Evolutionary conservation across 2,888 invertebrate genomes (phyloP).

Genomic region (Hyposoter didymator): DNA sequence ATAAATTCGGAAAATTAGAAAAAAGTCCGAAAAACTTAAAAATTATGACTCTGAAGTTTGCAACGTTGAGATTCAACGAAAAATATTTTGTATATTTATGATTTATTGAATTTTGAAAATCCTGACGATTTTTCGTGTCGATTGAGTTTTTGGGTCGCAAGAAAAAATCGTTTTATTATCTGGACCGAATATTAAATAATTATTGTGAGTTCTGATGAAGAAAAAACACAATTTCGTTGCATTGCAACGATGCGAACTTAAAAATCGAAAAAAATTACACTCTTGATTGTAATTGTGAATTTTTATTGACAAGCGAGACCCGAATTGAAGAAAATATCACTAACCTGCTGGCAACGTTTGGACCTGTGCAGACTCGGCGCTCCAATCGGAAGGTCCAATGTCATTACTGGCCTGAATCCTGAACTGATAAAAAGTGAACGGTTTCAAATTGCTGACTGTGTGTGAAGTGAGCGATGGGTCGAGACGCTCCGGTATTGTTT

Average conservation of each 20-base stretch:
- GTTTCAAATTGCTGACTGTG: conserved; percentile 93
- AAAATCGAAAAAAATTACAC: neutral
- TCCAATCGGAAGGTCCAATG: conserved; percentile 96
- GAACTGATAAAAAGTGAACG: conserved; percentile 95
- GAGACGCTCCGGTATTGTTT: conserved; percentile 93
- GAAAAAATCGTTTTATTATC: no score
- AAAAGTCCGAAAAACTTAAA: neutral
- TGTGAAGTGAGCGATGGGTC: conserved; percentile 95
- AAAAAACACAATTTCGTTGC: no score
- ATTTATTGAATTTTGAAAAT: no score
- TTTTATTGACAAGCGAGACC: neutral
- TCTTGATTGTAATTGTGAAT: neutral
- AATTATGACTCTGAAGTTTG: no score
- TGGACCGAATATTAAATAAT: no score
- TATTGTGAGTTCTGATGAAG: no score
- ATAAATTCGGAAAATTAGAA: conserved; percentile 19
- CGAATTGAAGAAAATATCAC: conserved; percentile 54
- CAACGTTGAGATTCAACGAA: no score
- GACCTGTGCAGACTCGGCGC: conserved; percentile 94
- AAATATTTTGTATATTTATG: no score
- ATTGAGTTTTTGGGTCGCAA: no score
- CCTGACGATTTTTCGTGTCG: no score
- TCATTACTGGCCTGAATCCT: conserved; percentile 98
- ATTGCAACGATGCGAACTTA: no score
- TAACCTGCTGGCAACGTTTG: conserved; percentile 94